phyloP scores from a whole-genome alignment of 2,888 invertebrate species.

The Iphiclides podalirius region DNA sequence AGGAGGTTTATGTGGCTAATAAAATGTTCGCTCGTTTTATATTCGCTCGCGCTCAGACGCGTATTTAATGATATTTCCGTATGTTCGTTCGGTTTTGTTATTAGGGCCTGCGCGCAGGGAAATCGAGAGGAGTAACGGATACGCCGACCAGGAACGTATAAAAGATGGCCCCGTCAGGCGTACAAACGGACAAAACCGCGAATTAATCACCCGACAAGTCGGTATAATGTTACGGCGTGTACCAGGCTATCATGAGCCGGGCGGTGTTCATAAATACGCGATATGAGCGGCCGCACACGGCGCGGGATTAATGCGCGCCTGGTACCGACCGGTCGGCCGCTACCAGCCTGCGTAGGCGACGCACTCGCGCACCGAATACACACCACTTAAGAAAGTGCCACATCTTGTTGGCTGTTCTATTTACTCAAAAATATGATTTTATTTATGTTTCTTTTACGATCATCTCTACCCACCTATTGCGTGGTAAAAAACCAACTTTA shows the following conservation, averaged over 20 bases:
- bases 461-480: too few species aligned
- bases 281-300: constrained; percentile 70
- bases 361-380: constrained; percentile 34
- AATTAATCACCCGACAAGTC: constrained; percentile 57
- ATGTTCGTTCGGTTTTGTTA: background rate
- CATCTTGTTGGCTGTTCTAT: constrained; percentile 1
- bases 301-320: constrained; percentile 64
- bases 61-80: background rate
- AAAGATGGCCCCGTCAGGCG: constrained; percentile 36
- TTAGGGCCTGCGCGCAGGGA: constrained; percentile 1
- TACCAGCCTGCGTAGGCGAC: constrained; percentile 57
- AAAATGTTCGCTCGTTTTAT: background rate
- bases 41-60: background rate
- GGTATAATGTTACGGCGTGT: constrained; percentile 60
- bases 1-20: background rate
- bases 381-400: constrained; percentile 24
- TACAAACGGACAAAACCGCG: constrained; percentile 42
- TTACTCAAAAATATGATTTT: too few species aligned
- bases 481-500: too few species aligned
- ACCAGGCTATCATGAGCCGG: constrained; percentile 56
- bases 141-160: constrained; percentile 27
- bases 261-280: constrained; percentile 71
- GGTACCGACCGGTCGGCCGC: constrained; percentile 44
- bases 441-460: too few species aligned
- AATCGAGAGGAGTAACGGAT: constrained; percentile 23